Conservation (phyloP, 1,140 invertebrate genomes). For the Nephila pilipes region DNA sequence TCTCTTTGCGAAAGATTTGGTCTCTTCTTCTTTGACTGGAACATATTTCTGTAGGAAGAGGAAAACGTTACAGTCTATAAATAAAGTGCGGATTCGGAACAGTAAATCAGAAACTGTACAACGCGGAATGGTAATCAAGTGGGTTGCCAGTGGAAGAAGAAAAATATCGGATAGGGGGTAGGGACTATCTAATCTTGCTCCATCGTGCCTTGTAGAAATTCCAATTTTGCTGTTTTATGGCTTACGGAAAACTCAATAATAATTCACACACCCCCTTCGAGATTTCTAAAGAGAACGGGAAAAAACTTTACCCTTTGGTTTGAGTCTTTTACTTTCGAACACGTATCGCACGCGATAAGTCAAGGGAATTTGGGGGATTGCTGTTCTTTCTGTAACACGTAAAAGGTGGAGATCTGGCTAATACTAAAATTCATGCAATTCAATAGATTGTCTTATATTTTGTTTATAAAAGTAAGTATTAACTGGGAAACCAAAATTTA, state of each 20-base stretch:
- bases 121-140: constrained; percentile 55
- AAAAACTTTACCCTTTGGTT: neutral
- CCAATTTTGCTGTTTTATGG: constrained; percentile 30
- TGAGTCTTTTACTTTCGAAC: neutral
- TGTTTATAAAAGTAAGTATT: too few species aligned
- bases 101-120: constrained; percentile 64
- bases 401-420: neutral
- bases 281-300: neutral
- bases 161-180: constrained; percentile 17
- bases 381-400: neutral
- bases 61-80: constrained; percentile 56
- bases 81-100: constrained; percentile 50
- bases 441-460: too few species aligned
- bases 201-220: neutral
- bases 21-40: constrained; percentile 33
- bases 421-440: neutral
- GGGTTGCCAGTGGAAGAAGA: neutral
- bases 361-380: neutral
- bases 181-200: constrained; percentile 50
- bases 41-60: constrained; percentile 50
- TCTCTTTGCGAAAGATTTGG: constrained; percentile 38
- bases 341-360: neutral
- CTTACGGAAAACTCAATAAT: neutral
- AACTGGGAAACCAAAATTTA: too few species aligned
- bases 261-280: constrained; percentile 27